Evolutionary conservation across 2,888 invertebrate species (phyloP).

Genomic region (Aricia artaxerxes): DNA sequence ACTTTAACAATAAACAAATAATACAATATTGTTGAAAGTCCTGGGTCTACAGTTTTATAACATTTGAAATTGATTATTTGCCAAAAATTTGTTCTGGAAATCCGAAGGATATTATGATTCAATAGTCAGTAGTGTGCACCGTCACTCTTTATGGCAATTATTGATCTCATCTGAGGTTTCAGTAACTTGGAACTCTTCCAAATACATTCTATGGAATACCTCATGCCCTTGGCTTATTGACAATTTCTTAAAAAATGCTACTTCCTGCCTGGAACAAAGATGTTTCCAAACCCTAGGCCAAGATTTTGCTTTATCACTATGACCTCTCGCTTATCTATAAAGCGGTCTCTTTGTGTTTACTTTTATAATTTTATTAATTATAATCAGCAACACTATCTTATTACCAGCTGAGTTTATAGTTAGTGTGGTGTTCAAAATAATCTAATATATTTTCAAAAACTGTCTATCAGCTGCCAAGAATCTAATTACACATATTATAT

Average conservation of each 20-base stretch:
- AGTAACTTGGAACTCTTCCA: conserved; percentile 16
- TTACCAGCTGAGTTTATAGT: no score
- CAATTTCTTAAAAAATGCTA: neutral
- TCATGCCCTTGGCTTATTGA: neutral
- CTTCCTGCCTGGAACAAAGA: neutral
- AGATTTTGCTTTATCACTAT: neutral
- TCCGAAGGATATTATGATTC: neutral
- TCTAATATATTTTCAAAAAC: no score
- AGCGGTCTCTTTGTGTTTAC: neutral
- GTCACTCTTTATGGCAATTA: neutral
- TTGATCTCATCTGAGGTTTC: conserved; percentile 1
- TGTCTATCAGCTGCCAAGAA: no score
- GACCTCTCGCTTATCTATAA: neutral
- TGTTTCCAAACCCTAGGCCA: neutral
- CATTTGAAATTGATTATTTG: neutral
- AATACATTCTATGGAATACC: neutral
- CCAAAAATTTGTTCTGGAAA: neutral
- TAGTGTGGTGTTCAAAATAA: no score
- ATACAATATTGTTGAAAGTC: neutral
- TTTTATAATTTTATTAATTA: no score
- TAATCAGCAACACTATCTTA: no score
- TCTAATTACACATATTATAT: no score
- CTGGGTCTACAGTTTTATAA: neutral
- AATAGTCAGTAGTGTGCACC: neutral
- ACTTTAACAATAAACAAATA: neutral